Conservation (phyloP, 2,888 invertebrate species). For the Ochropleura leucogaster region DNA sequence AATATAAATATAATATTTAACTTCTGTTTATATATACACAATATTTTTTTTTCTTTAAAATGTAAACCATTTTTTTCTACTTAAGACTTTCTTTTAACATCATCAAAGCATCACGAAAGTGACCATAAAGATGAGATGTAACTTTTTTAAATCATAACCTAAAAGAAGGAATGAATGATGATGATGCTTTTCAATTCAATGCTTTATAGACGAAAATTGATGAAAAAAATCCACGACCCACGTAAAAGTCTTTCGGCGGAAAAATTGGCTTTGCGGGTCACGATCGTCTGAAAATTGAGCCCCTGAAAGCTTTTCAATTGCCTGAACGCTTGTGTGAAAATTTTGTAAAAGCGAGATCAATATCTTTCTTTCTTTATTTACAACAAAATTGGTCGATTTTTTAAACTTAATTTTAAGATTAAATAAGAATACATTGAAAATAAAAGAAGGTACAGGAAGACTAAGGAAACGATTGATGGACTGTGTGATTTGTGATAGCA, state of each 20-base stretch:
- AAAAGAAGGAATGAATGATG: not conserved
- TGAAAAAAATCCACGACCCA: no score
- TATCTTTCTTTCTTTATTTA: constrained; percentile 1
- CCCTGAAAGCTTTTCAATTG: constrained; percentile 52
- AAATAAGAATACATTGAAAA: no score
- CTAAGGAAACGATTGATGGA: no score
- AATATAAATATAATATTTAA: no score
- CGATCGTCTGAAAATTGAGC: constrained; percentile 41
- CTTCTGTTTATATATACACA: no score
- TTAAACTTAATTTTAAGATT: not conserved
- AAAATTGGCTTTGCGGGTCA: constrained; percentile 41
- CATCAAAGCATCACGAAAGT: no score
- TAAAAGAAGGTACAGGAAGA: no score
- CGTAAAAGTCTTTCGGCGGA: not conserved
- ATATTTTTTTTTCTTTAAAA: no score
- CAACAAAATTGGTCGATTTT: constrained; percentile 12
- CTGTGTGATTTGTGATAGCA: no score
- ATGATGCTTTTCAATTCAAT: not conserved
- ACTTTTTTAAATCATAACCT: not conserved
- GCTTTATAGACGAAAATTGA: not conserved
- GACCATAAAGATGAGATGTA: no score
- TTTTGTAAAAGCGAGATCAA: constrained; percentile 19
- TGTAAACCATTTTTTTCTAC: no score
- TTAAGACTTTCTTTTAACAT: no score
- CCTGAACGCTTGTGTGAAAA: constrained; percentile 31